phyloP scores from a whole-genome alignment of 2,888 invertebrate genomes.

The Pachliopta kotzebuea region DNA sequence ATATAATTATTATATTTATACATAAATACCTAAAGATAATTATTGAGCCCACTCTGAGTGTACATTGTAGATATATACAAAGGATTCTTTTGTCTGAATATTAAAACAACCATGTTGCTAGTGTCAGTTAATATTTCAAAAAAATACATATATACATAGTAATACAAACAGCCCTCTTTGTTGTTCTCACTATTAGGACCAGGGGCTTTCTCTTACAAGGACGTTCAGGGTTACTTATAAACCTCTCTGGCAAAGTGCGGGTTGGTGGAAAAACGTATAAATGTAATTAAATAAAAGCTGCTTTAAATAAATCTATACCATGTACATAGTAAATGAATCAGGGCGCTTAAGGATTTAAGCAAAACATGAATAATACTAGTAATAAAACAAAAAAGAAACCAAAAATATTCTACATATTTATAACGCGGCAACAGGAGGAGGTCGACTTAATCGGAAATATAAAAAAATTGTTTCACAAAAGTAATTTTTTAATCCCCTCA shows the following conservation, averaged over 20 bases:
- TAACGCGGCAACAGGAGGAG: constrained; percentile 77
- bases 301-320: neutral
- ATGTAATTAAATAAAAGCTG: constrained; percentile 1
- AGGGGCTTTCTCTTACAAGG: too few species aligned
- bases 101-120: constrained; percentile 6
- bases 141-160: too few species aligned
- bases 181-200: too few species aligned
- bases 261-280: neutral
- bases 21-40: constrained; percentile 16
- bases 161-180: neutral
- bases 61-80: neutral
- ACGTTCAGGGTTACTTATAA: neutral
- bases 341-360: constrained; percentile 40
- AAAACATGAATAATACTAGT: constrained; percentile 41
- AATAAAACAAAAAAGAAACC: constrained; percentile 38
- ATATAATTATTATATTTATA: constrained; percentile 12
- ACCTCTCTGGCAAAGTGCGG: neutral
- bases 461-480: constrained; percentile 42
- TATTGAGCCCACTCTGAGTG: constrained; percentile 1
- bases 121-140: too few species aligned
- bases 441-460: constrained; percentile 59
- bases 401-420: constrained; percentile 49
- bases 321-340: constrained; percentile 17
- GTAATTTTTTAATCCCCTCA: constrained; percentile 56
- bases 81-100: neutral